A percentile compares a stretch with the other conserved stretches of the same genome.
Conservation (phyloP, 2,113 vertebrate genomes). For the Oophaga pumilio region DNA sequence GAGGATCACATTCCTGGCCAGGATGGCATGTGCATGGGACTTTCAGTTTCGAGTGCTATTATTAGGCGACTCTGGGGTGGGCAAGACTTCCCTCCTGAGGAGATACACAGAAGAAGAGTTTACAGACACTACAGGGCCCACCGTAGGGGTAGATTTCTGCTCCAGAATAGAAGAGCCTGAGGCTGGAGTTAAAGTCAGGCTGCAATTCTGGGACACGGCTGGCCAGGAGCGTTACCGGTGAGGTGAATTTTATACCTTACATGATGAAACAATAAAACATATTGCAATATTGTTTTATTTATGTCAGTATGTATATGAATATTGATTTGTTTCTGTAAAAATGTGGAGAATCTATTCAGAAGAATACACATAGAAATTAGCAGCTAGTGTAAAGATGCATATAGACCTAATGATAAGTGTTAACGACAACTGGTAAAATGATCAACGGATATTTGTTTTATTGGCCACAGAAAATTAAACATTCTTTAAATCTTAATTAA, state of each 20-base stretch:
- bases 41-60: constrained; percentile 88
- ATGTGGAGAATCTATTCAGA: too few relatives aligned
- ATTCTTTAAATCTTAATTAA: too few relatives aligned
- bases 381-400: too few relatives aligned
- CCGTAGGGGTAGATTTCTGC: constrained; percentile 84
- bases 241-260: constrained; percentile 21
- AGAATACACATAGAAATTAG: too few relatives aligned
- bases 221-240: constrained; percentile 88
- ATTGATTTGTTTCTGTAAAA: background rate
- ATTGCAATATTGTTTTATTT: background rate
- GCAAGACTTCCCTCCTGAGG: constrained; percentile 82
- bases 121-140: constrained; percentile 76
- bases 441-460: too few relatives aligned
- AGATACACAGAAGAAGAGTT: constrained; percentile 80
- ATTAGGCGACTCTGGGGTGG: constrained; percentile 84
- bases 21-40: constrained; percentile 81
- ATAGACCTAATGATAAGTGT: too few relatives aligned
- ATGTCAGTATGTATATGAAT: background rate
- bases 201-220: constrained; percentile 90
- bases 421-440: too few relatives aligned
- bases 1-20: background rate
- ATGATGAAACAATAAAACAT: background rate
- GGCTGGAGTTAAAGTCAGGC: constrained; percentile 75
- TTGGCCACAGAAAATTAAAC: too few relatives aligned
- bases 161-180: constrained; percentile 83